Percentiles rank a stretch among this genome's conserved stretches.
Evolutionary conservation across 2,888 invertebrate genomes (phyloP).

Genomic region (Drosophila quasianomalipes): DNA sequence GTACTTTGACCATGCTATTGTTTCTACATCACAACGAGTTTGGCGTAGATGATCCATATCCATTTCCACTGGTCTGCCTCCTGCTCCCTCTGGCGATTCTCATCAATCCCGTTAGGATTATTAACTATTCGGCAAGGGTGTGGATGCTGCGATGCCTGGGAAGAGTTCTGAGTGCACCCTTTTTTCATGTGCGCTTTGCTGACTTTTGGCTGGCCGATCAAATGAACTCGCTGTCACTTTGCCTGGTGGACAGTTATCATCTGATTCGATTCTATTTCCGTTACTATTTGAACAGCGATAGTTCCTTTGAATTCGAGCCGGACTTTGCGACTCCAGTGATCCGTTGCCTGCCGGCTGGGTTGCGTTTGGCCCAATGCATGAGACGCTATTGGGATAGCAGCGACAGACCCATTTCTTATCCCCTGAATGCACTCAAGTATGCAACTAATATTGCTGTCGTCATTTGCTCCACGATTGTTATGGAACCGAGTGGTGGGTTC

Average conservation of each 20-base stretch:
- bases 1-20: slow-evolving; percentile 92
- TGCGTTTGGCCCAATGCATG: slow-evolving; percentile 97
- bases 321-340: slow-evolving; percentile 91
- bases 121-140: slow-evolving; percentile 94
- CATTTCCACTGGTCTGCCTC: slow-evolving; percentile 94
- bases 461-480: slow-evolving; percentile 89
- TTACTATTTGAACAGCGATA: slow-evolving; percentile 23
- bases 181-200: slow-evolving; percentile 95
- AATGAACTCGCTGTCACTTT: slow-evolving; percentile 94
- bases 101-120: slow-evolving; percentile 95
- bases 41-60: slow-evolving; percentile 91
- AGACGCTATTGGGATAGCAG: slow-evolving; percentile 95
- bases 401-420: slow-evolving; percentile 93
- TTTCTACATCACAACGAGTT: slow-evolving; percentile 88
- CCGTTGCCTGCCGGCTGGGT: slow-evolving; percentile 97
- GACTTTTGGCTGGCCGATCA: slow-evolving; percentile 99
- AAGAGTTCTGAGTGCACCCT: slow-evolving; percentile 93
- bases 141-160: slow-evolving; percentile 93
- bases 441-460: slow-evolving; percentile 96
- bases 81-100: slow-evolving; percentile 92
- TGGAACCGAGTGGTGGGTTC: slow-evolving; percentile 73
- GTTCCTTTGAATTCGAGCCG: slow-evolving; percentile 86
- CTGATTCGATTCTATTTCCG: slow-evolving; percentile 93
- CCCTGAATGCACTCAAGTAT: slow-evolving; percentile 98
- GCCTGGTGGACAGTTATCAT: slow-evolving; percentile 96